phyloP scores from a whole-genome alignment of 92 coral and sea anemone genomes.

The Paragorgia papillata region DNA sequence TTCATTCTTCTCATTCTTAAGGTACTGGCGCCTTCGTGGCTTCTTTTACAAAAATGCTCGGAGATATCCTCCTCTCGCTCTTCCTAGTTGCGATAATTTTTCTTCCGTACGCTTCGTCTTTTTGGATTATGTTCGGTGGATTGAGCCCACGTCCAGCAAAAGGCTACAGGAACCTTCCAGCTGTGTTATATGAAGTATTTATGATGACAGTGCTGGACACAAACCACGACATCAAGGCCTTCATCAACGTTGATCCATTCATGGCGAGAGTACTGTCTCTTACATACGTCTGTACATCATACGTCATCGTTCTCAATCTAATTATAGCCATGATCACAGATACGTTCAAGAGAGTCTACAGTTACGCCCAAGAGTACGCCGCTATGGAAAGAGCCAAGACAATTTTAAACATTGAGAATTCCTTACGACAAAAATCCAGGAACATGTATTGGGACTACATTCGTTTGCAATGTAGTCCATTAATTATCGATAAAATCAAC shows the following conservation, averaged over 20 bases:
- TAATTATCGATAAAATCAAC: background rate
- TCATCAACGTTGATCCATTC: conserved; percentile 72
- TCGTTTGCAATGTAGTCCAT: conserved; percentile 77
- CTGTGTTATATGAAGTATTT: conserved; percentile 80
- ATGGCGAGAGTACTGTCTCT: conserved; percentile 93
- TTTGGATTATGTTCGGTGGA: conserved; percentile 91
- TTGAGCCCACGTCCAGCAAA: conserved; percentile 51
- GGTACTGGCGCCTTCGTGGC: conserved; percentile 91
- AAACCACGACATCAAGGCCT: conserved; percentile 62
- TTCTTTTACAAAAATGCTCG: conserved; percentile 78
- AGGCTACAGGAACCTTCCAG: conserved; percentile 75
- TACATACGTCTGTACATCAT: conserved; percentile 84
- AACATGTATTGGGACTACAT: conserved; percentile 74
- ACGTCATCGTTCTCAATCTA: conserved; percentile 80
- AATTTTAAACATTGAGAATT: conserved; percentile 73
- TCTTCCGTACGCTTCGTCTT: conserved; percentile 91
- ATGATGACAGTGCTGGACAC: conserved; percentile 90
- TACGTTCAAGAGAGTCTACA: conserved; percentile 90
- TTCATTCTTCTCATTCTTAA: too few species aligned
- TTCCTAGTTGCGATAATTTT: conserved; percentile 79
- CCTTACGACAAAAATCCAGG: conserved; percentile 60
- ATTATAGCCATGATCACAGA: conserved; percentile 96
- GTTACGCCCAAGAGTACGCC: conserved; percentile 92
- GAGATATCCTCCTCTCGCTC: conserved; percentile 72
- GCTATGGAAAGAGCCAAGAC: conserved; percentile 94